Base-by-base conservation (phyloP, 2,113 vertebrate genomes). In the Corythornis cristatus region DNA sequence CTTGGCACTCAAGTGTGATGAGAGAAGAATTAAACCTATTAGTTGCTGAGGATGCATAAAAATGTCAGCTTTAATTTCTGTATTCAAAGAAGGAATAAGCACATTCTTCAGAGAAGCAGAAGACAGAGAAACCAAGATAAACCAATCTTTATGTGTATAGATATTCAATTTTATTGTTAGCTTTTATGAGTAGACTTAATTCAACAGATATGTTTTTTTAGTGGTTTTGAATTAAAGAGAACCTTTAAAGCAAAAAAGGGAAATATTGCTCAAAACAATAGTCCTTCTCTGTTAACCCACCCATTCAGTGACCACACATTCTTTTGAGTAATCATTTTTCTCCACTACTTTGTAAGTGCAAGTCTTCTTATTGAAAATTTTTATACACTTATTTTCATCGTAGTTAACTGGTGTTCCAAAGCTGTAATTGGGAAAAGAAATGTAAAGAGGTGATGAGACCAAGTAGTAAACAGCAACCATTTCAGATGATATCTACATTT, bases 341-440 rank as follows among this genome's bases (percentile, higher is more conserved):
- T 95, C 81, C 33, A 95, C 93, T 45, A 95, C 85, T 78, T 67
- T 64, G 5, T 89, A 96, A 43, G 61, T 62, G 66, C 97, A 97
- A 17, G 54, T 76, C 8, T 87, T 21, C 29, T 94, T 31, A 68
- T 61, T 46, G 79, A 97, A 95, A 86, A 95, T 76, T 2, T 14
- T 45, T 43, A 70, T 22, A 31, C 96, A 96, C 42, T 95, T 91
- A 53, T 94, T 21, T 66, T 43, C 0, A 10, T 97, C 77, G 0
- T 68, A 97, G 33, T 0, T 7, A 1, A 0, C 4, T 28, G 96
- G 94, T 40, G 0, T 74, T 9, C 0, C 0, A 29, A 29, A 88
- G 35, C 95, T 96, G 75, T 46, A 7, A 8, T 50, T 29, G 35
- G n/a, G 19, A 88, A 54, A 82, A 82, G 60, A 67, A 86, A 89